Percentiles rank a stretch among this genome's conserved stretches.
Conservation (phyloP, 2,113 vertebrate species). For the Pheucticus melanocephalus region DNA sequence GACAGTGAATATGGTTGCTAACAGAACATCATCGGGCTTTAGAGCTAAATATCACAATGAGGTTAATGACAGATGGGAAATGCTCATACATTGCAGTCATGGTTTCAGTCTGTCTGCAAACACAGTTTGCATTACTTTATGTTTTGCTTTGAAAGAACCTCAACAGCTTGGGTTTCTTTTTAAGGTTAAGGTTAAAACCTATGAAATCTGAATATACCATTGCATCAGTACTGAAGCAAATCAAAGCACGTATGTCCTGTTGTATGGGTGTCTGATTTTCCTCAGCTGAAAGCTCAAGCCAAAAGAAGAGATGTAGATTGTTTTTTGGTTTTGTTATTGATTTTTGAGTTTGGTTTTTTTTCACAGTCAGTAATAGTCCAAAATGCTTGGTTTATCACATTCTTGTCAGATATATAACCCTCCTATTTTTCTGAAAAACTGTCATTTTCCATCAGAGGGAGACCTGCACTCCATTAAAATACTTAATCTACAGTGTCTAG, state of each 20-base stretch:
- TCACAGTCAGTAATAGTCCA: neutral
- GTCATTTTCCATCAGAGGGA: neutral
- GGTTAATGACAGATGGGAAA: constrained; percentile 41
- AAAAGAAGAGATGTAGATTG: neutral
- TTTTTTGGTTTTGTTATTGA: neutral
- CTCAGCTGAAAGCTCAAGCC: neutral
- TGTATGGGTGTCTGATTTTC: neutral
- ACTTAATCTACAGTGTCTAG: neutral
- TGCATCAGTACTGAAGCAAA: neutral
- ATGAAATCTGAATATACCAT: neutral
- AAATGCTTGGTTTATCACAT: neutral
- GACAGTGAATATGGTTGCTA: neutral
- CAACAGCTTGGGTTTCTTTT: constrained; percentile 24
- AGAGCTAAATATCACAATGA: constrained; percentile 31
- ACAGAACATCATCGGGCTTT: constrained; percentile 13
- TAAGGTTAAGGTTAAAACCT: constrained; percentile 34
- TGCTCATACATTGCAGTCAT: constrained; percentile 12
- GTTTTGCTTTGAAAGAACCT: constrained; percentile 34
- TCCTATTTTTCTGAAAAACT: neutral
- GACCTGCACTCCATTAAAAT: neutral
- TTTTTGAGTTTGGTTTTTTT: neutral
- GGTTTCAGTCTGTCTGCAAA: constrained; percentile 38
- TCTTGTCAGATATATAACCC: neutral
- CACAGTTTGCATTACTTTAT: constrained; percentile 15
- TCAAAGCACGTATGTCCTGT: neutral